These are phyloP conservation scores for Apamea sordens DNA, from an alignment of 2,888 invertebrate genomes.

Conservation along the genomic window DNA sequence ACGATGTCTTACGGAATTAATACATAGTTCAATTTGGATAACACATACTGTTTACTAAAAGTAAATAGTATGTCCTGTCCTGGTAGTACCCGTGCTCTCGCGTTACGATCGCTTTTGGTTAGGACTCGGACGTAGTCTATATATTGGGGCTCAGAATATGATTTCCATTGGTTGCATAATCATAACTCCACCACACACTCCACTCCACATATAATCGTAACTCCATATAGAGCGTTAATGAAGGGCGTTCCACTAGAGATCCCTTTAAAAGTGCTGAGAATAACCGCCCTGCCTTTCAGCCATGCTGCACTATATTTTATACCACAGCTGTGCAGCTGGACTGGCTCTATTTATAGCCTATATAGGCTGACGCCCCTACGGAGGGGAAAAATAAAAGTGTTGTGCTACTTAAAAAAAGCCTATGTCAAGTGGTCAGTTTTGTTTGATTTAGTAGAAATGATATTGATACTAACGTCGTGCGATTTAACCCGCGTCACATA, in stretches of 20 bases:
- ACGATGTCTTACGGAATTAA: neutral
- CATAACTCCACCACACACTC: neutral
- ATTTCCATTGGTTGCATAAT: neutral
- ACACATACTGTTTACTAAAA: neutral
- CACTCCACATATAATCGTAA: neutral
- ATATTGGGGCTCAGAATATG: neutral
- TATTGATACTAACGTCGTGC: neutral
- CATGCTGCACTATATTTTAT: neutral
- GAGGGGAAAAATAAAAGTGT: neutral
- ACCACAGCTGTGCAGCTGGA: neutral
- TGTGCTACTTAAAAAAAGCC: neutral
- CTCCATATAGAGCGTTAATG: neutral
- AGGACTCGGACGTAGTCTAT: neutral
- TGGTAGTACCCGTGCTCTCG: neutral
- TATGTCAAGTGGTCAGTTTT: neutral
- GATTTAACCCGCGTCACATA: neutral
- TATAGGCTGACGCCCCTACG: neutral
- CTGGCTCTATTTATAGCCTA: neutral
- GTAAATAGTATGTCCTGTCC: too few species aligned
- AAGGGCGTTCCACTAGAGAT: neutral
- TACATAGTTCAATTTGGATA: neutral
- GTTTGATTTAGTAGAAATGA: neutral
- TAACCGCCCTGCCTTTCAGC: neutral
- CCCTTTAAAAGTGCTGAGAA: neutral
- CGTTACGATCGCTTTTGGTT: neutral